Evolutionary conservation across 2,797 vertebrate species (phyloP).

Genomic region (Threskiornis aethiopicus): DNA sequence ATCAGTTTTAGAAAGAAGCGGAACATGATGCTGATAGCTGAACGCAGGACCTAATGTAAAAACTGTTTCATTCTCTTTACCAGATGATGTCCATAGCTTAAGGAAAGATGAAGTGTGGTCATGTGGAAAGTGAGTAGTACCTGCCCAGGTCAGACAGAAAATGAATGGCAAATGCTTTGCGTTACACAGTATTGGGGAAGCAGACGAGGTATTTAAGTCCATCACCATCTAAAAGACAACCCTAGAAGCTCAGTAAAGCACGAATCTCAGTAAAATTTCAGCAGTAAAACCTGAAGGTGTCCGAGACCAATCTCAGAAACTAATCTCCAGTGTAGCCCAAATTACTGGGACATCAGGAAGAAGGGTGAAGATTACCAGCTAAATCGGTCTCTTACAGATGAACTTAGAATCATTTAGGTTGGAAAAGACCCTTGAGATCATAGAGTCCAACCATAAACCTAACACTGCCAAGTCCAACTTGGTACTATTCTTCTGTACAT

Average conservation of each 20-base stretch:
- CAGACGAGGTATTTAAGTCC: neutral
- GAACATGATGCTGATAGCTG: neutral
- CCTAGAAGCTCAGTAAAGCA: neutral
- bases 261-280: neutral
- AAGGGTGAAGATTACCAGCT: neutral
- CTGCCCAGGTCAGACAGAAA: neutral
- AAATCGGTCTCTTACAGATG: neutral
- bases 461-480: neutral
- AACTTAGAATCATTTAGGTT: neutral
- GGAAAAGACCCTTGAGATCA: neutral
- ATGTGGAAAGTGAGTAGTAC: neutral
- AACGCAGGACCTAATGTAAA: neutral
- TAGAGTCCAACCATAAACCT: neutral
- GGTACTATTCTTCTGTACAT: neutral
- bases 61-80: neutral
- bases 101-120: neutral
- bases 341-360: neutral
- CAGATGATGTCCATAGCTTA: neutral
- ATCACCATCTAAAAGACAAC: accelerated
- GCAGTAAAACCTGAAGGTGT: neutral
- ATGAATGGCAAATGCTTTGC: neutral
- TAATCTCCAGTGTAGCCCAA: neutral
- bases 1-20: neutral
- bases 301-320: neutral
- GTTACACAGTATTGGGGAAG: neutral